Base-by-base conservation (phyloP, 2,113 vertebrate genomes). In the Hyperopisus bebe region DNA sequence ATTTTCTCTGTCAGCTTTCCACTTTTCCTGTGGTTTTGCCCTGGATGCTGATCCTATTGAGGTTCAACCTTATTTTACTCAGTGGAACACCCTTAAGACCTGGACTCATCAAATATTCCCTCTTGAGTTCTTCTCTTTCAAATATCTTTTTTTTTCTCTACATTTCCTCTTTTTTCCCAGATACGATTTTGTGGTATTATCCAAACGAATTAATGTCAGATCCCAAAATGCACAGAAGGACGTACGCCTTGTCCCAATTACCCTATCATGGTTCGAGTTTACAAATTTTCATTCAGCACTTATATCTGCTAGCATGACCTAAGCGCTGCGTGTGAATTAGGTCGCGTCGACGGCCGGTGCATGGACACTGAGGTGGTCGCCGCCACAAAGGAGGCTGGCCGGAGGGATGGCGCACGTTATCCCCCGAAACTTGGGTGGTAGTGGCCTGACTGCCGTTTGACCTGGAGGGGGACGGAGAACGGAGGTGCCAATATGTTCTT, bases 181-280 rank as follows among this genome's bases (percentile, higher is more conserved):
- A 93, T 91, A 90, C 91, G 4, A 89, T 92, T 94, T 93, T 93
- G 91, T 93, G 90, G 91, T 89, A 92, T 95, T 93, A 91, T 96
- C 95, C 92, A 92, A 95, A 95, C 93, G 93, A 95, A 96, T 96
- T 94, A 94, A 93, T 94, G 93, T 93, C 91, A 90, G 91, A 93
- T 93, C 92, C 91, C 90, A 92, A 94, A 94, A 95, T 94, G 93
- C 86, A 91, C 91, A 92, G 91, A 92, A 93, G 91, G 93, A 94
- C 93, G 90, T 93, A 93, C 92, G 93, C 90, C 90, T 93, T 94
- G 94, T 93, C 95, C 93, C 93, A 94, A 92, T 95, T 96, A 92
- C 91, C 85, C 58, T 92, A 90, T 91, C 91, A 88, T 91, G 74
- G 46, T 77, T 90, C 88, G 89, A 89, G 90, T 94, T 95, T 92